Evolutionary conservation across 2,113 vertebrate genomes (phyloP).

Genomic region (Cyphomyrus discorhynchus): DNA sequence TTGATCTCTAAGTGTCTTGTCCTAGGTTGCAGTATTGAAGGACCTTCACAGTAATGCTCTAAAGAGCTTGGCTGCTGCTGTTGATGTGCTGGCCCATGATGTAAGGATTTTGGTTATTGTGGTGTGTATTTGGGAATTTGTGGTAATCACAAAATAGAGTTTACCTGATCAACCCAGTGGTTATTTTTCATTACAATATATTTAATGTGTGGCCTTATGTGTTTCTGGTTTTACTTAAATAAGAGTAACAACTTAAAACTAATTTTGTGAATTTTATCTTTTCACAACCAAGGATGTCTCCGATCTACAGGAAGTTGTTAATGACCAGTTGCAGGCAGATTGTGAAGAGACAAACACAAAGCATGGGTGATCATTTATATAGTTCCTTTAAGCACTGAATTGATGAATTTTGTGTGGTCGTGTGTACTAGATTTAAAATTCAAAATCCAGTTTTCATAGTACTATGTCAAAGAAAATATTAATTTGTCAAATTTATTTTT

Average conservation of each 20-base stretch:
- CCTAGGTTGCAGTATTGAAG: slow-evolving; percentile 47
- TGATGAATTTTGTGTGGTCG: not conserved
- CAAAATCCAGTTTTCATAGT: not conserved
- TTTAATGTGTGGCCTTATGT: not conserved
- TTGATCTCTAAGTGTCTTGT: slow-evolving; percentile 1
- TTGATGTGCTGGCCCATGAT: slow-evolving; percentile 41
- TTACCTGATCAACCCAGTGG: not conserved
- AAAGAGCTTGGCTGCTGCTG: slow-evolving; percentile 43
- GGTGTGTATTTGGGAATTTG: not conserved
- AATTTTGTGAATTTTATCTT: not conserved
- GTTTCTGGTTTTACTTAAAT: not conserved
- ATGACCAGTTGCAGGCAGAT: not conserved
- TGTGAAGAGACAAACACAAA: not conserved
- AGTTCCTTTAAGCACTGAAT: not conserved
- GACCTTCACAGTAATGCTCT: slow-evolving; percentile 42
- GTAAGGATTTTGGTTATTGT: slow-evolving; percentile 37
- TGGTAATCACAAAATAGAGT: not conserved
- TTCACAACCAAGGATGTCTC: slow-evolving; percentile 1
- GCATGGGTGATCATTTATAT: not conserved
- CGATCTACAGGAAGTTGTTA: not conserved
- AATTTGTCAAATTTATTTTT: not conserved
- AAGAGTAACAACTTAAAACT: not conserved
- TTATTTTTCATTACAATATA: not conserved
- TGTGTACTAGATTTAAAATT: not conserved
- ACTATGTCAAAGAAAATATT: not conserved